A percentile compares a stretch with the other conserved stretches of the same genome.
Evolutionary conservation across 2,797 vertebrate genomes (phyloP).

Genomic region (Pelobates cultripes): DNA sequence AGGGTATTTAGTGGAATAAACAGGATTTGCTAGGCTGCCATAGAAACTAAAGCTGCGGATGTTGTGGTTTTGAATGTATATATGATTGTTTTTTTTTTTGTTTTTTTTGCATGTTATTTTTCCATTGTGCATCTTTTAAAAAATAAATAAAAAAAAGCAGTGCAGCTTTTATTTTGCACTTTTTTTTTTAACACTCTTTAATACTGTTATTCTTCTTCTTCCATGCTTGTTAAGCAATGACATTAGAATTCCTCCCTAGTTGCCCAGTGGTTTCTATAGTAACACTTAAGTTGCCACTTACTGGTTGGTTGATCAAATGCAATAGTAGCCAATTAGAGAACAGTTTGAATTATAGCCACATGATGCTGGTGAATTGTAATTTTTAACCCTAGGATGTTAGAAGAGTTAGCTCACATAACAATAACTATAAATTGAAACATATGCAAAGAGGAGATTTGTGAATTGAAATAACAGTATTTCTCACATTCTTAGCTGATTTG

Average conservation of each 20-base stretch:
- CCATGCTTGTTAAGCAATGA: conserved; percentile 6
- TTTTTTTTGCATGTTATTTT: no score
- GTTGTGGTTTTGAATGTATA: no score
- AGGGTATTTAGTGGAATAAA: neutral
- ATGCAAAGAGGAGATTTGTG: neutral
- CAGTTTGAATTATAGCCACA: conserved; percentile 19
- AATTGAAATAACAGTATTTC: no score
- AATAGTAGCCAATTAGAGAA: conserved; percentile 22
- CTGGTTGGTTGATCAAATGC: conserved; percentile 40
- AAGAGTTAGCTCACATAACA: neutral
- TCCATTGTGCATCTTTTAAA: no score
- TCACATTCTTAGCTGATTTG: no score
- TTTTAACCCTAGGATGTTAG: conserved; percentile 23
- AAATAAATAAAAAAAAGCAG: no score
- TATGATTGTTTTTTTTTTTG: no score
- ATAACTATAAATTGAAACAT: neutral
- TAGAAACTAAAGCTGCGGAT: no score
- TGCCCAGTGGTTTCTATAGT: conserved; percentile 45
- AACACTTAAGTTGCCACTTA: conserved; percentile 38
- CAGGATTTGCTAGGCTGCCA: no score
- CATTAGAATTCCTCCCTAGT: conserved; percentile 43
- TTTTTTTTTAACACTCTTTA: neutral
- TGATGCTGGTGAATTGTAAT: neutral
- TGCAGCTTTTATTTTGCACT: no score
- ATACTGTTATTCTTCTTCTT: conserved; percentile 16